Conservation (phyloP, 2,797 vertebrate genomes). For the Delichon dasypus region DNA sequence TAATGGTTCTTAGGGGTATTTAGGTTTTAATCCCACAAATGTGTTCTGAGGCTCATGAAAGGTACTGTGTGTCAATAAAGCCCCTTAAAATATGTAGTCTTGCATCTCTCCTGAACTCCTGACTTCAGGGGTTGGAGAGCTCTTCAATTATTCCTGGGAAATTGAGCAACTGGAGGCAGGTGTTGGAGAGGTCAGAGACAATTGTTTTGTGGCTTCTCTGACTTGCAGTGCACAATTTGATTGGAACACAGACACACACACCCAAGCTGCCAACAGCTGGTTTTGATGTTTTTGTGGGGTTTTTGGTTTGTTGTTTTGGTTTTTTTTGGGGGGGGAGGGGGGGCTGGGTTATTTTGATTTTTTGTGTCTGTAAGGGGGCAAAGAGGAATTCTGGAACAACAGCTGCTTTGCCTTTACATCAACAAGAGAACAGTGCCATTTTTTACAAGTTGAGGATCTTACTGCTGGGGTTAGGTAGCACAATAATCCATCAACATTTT, state of each 20-base stretch:
- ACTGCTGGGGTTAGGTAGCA: background rate
- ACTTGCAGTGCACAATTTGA: background rate
- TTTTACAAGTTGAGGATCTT: background rate
- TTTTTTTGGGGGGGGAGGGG: too few relatives aligned
- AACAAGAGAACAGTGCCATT: background rate
- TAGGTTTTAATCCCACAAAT: background rate
- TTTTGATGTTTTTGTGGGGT: background rate
- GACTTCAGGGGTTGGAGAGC: background rate
- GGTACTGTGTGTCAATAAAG: background rate
- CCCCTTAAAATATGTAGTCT: background rate
- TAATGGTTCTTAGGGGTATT: background rate
- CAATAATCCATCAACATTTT: background rate
- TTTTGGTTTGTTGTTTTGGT: too few relatives aligned
- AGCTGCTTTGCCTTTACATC: background rate
- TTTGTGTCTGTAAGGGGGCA: background rate
- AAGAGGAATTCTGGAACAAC: background rate
- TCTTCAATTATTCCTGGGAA: background rate
- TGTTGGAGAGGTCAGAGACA: background rate
- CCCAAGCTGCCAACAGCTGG: background rate
- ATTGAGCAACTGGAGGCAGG: background rate
- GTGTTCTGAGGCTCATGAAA: background rate
- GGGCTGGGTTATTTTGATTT: background rate
- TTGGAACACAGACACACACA: accelerated
- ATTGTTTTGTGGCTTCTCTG: background rate
- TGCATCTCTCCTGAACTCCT: background rate